Conservation (phyloP, 2,888 invertebrate species). For the Plemyria rubiginata region DNA sequence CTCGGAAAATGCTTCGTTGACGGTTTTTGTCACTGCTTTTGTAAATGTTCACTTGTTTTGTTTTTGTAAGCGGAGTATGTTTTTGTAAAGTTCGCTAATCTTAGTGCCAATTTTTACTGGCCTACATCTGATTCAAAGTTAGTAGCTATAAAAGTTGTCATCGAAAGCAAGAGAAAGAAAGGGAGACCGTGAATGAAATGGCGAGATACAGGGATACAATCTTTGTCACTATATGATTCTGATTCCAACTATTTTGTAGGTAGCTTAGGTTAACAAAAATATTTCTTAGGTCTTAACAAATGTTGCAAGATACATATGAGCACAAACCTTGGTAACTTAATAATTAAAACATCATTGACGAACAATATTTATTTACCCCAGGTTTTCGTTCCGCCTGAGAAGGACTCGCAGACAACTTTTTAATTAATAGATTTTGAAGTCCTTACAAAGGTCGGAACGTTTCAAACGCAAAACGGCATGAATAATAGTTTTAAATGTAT, state of each 20-base stretch:
- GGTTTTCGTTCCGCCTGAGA: constrained; percentile 58
- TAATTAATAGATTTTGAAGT: constrained; percentile 75
- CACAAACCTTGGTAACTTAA: constrained; percentile 13
- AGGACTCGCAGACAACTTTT: constrained; percentile 68
- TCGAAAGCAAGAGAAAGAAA: too few species aligned
- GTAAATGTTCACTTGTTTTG: background rate
- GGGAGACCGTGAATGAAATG: too few species aligned
- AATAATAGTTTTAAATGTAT: constrained; percentile 85
- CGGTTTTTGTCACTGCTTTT: constrained; percentile 50
- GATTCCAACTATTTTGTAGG: too few species aligned
- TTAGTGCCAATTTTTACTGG: too few species aligned
- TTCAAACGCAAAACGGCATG: constrained; percentile 82
- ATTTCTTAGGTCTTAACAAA: too few species aligned
- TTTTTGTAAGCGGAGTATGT: background rate
- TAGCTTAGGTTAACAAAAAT: too few species aligned
- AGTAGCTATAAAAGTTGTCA: too few species aligned
- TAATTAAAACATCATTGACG: constrained; percentile 50
- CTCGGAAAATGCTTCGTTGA: constrained; percentile 48
- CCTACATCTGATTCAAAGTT: too few species aligned
- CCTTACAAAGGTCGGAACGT: constrained; percentile 79
- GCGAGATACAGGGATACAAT: too few species aligned
- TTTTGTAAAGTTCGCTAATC: background rate
- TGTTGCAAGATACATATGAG: background rate
- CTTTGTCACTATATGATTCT: too few species aligned
- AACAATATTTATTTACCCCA: constrained; percentile 71